Evolutionary conservation across 2,888 invertebrate species (phyloP), one percentile per base, ranked within the genome.

Genomic region (Timema cristinae): DNA sequence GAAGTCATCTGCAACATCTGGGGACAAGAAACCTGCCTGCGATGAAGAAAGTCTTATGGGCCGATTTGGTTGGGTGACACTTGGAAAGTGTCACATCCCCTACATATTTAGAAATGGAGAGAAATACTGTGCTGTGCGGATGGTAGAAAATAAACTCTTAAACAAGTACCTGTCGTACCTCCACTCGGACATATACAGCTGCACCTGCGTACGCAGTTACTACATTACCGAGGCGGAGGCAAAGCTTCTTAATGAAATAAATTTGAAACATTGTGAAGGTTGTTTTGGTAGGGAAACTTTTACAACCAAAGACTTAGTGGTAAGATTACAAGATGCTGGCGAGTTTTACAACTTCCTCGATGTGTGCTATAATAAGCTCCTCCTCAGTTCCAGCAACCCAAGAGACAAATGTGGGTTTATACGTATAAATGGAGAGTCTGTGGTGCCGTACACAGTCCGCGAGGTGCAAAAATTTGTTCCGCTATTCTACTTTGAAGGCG

Each of bases 201-300:
- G 95, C 82, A 94, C 94, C 13, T 94, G 93, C 81, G 93, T 97
- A 77, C 88, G 93, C 77, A 95, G 95, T 84, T 95, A 95, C 82
- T 97, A 94, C 81, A 94, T 97, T 76, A 95, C 95, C 0, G 93
- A 94, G 76, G 89, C 91, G 0, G 97, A 98, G 83, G 92, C 95
- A 69, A 89, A 93, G 76, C 85, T 97, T 32, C 86, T 97, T 67
- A 95, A 94, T 79, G 97, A 97, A 83, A 95, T 97, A 77, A 98
- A 97, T 83, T 87, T 89, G 75, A 91, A 91, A 81, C 97, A 97
- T 81, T 95, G 96, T 84, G 96, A 95, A 79, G 90, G 89, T 73
- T 92, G 93, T 81, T 97, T 93, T 82, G 97, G 97, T 2, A 88
- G 92, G 69, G 94, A 95, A 76, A 87, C 89, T 47, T 97, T 97